A percentile compares a stretch with the other conserved stretches of the same genome.
Conservation (phyloP, 2,888 invertebrate species). For the Cinara cedri region DNA sequence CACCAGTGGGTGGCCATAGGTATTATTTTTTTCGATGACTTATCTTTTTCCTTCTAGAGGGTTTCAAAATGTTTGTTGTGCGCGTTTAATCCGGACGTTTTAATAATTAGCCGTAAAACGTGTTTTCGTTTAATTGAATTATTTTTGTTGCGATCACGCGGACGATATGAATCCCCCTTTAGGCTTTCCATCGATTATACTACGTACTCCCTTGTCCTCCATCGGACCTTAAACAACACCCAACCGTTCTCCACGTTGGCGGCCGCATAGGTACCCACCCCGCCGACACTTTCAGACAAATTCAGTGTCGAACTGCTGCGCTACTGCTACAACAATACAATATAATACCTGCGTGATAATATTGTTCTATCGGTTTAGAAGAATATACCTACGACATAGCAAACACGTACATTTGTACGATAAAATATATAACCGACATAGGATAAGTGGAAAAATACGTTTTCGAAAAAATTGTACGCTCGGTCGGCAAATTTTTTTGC, state of each 20-base stretch:
- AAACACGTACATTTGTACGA: not conserved
- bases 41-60: not conserved
- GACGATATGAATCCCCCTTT: constrained; percentile 33
- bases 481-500: too few relatives aligned
- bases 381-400: not conserved
- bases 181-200: constrained; percentile 56
- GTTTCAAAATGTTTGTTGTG: not conserved
- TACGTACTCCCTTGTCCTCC: constrained; percentile 15
- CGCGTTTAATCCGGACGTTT: not conserved
- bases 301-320: not conserved
- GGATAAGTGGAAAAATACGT: not conserved
- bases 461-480: too few relatives aligned
- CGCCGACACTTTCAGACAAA: not conserved
- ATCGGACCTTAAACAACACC: constrained; percentile 35
- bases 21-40: too few relatives aligned
- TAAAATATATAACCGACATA: not conserved
- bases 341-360: too few relatives aligned
- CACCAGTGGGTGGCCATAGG: too few relatives aligned
- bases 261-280: not conserved
- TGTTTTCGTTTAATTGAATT: constrained; percentile 2
- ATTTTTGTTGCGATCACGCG: not conserved
- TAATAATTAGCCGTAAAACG: not conserved
- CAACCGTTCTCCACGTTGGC: constrained; percentile 29
- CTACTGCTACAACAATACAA: too few relatives aligned
- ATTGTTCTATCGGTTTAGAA: not conserved